Conservation (phyloP, 2,113 vertebrate species). For the Ceyx melanurus region DNA sequence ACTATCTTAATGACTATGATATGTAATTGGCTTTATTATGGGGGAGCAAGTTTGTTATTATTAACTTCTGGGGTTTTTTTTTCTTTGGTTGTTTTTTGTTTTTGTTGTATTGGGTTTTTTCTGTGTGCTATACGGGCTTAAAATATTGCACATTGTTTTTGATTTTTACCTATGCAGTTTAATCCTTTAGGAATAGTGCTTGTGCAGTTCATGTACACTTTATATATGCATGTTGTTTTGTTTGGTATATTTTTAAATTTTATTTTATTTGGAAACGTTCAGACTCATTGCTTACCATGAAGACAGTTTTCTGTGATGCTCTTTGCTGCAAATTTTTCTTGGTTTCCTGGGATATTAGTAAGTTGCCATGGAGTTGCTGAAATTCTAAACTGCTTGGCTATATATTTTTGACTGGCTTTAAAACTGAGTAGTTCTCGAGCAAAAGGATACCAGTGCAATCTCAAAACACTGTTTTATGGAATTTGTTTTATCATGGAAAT, state of each 20-base stretch:
- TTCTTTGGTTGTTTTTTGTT: conserved; percentile 35
- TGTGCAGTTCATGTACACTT: conserved; percentile 74
- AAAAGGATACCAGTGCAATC: conserved; percentile 56
- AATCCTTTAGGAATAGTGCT: conserved; percentile 74
- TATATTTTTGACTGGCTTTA: conserved; percentile 20
- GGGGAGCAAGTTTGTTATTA: conserved; percentile 43
- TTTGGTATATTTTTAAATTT: not conserved
- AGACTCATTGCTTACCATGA: conserved; percentile 68
- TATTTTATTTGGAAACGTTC: conserved; percentile 38
- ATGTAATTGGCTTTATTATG: conserved; percentile 23
- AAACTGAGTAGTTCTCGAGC: conserved; percentile 14
- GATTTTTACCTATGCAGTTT: conserved; percentile 85
- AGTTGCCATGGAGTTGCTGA: conserved; percentile 3
- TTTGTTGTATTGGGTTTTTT: not conserved
- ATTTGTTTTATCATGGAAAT: not conserved
- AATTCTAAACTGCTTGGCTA: conserved; percentile 21
- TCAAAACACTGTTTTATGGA: conserved; percentile 31
- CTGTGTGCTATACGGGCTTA: conserved; percentile 81
- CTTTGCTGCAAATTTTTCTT: conserved; percentile 55
- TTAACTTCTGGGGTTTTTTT: conserved; percentile 17
- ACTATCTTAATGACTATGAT: conserved; percentile 58
- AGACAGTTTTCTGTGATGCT: conserved; percentile 29
- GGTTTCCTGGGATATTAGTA: conserved; percentile 10
- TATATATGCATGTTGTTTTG: conserved; percentile 73
- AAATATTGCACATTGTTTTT: conserved; percentile 82